Evolutionary conservation across 2,888 invertebrate species (phyloP).

Genomic region (Andrena trimmerana): DNA sequence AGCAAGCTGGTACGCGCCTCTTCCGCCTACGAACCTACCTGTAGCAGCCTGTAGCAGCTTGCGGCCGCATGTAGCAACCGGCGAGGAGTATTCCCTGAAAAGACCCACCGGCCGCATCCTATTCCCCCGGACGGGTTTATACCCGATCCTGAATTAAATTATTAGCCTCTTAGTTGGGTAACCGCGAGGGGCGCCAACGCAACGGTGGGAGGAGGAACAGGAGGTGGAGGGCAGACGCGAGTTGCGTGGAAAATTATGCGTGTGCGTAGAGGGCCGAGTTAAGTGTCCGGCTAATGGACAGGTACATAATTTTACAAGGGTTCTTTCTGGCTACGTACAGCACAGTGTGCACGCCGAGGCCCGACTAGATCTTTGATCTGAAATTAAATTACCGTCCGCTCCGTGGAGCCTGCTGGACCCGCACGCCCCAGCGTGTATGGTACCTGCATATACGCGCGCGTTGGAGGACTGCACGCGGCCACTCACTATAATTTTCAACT

Average conservation of each 20-base stretch:
- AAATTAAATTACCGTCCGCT: constrained; percentile 62
- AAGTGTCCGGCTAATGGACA: constrained; percentile 70
- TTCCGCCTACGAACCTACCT: not conserved
- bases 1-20: not conserved
- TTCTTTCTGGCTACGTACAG: constrained; percentile 30
- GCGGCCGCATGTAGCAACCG: not conserved
- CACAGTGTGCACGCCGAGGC: not conserved
- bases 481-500: constrained; percentile 36
- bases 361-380: constrained; percentile 45
- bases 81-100: constrained; percentile 31
- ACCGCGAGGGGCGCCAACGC: constrained; percentile 35
- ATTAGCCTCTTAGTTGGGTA: constrained; percentile 61
- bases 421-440: not conserved
- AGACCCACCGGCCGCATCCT: constrained; percentile 35
- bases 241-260: constrained; percentile 67
- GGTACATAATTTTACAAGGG: constrained; percentile 67
- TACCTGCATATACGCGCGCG: not conserved
- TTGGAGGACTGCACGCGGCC: not conserved
- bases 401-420: not conserved
- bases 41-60: not conserved
- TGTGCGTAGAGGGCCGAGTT: constrained; percentile 52
- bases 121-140: constrained; percentile 51
- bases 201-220: not conserved
- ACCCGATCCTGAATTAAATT: constrained; percentile 64
- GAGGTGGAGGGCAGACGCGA: constrained; percentile 14